Evolutionary conservation across 2,113 vertebrate genomes (phyloP).

Genomic region (Strix aluco): DNA sequence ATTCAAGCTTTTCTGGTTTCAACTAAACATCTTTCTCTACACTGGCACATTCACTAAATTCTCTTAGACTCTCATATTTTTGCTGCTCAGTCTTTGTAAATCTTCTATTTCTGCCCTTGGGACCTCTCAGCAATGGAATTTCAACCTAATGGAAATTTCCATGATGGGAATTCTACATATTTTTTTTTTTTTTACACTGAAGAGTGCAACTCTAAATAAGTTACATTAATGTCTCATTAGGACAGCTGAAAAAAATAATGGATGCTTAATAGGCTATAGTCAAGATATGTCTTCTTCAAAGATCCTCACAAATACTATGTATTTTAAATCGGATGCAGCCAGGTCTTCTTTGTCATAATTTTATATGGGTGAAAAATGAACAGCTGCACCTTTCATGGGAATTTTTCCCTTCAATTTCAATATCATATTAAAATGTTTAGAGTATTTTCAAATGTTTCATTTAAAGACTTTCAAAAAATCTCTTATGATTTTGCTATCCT

Average conservation of each 20-base stretch:
- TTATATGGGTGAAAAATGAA: background rate
- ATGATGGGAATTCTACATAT: background rate
- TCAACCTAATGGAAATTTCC: background rate
- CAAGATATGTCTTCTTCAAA: background rate
- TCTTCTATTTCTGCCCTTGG: background rate
- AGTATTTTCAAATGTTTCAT: slow-evolving; percentile 27
- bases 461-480: background rate
- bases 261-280: background rate
- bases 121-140: background rate
- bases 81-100: background rate
- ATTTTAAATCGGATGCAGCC: background rate
- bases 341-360: background rate
- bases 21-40: background rate
- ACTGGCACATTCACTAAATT: background rate
- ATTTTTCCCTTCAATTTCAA: background rate
- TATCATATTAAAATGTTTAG: slow-evolving; percentile 2
- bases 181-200: background rate
- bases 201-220: background rate
- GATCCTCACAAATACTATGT: background rate
- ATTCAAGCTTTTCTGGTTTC: background rate
- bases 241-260: background rate
- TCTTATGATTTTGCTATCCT: background rate
- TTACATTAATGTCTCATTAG: background rate
- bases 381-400: background rate
- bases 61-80: background rate